phyloP scores from a whole-genome alignment of 2,888 invertebrate genomes.

The Zeuzera pyrina region DNA sequence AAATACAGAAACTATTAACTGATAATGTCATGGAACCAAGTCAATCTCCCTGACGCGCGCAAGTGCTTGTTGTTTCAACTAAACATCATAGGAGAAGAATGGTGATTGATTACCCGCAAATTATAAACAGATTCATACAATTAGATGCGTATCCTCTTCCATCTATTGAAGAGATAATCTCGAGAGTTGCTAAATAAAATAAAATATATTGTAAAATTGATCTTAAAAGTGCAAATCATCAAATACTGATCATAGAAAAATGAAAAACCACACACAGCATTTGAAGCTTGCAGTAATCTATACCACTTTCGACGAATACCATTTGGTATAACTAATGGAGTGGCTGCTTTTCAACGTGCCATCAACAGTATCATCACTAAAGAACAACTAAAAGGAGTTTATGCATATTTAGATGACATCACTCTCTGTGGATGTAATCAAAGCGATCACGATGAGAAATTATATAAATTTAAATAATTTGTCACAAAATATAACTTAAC shows the following conservation, averaged over 20 bases:
- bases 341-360: slow-evolving; percentile 3
- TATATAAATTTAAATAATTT: not conserved
- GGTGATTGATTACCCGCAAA: not conserved
- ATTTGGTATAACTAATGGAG: slow-evolving; percentile 5
- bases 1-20: not conserved
- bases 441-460: not conserved
- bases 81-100: not conserved
- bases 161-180: not conserved
- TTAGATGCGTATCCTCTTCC: not conserved
- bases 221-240: slow-evolving; percentile 3
- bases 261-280: slow-evolving; percentile 4
- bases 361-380: not conserved
- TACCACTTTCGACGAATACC: slow-evolving; percentile 8
- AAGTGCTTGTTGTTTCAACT: not conserved
- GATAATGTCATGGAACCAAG: not conserved
- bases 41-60: not conserved
- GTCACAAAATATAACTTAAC: slow-evolving; percentile 1
- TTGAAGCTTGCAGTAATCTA: slow-evolving; percentile 6
- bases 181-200: not conserved
- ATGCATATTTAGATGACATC: not conserved
- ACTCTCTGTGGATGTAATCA: not conserved
- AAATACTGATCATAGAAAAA: slow-evolving; percentile 6
- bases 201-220: slow-evolving; percentile 4
- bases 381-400: slow-evolving; percentile 1
- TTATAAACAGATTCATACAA: not conserved